Evolutionary conservation across 2,888 invertebrate species (phyloP).

Genomic region (Agrotis puta): DNA sequence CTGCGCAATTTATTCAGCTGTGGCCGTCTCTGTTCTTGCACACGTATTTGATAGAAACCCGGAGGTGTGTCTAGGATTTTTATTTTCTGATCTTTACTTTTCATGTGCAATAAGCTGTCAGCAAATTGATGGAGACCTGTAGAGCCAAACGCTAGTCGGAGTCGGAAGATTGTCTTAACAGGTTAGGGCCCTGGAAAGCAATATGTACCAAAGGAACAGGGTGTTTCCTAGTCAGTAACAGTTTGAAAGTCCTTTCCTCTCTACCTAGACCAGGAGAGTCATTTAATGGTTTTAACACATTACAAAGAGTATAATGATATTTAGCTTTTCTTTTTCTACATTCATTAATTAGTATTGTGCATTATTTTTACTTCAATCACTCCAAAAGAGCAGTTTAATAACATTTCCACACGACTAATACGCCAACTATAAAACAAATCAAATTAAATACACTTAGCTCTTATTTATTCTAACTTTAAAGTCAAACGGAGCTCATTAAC

Average conservation of each 20-base stretch:
- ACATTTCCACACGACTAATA: background rate
- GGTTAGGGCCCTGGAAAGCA: too few relatives aligned
- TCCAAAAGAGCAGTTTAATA: background rate
- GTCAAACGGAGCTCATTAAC: constrained; percentile 5
- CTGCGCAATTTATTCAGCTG: constrained; percentile 33
- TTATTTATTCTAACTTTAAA: background rate
- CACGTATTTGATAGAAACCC: constrained; percentile 6
- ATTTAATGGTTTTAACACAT: too few relatives aligned
- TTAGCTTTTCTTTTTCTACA: too few relatives aligned
- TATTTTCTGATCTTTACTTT: background rate
- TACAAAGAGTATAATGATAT: too few relatives aligned
- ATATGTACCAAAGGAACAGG: too few relatives aligned
- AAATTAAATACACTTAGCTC: constrained; percentile 9
- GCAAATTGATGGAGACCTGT: too few relatives aligned
- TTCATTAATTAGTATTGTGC: background rate
- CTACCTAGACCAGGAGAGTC: too few relatives aligned
- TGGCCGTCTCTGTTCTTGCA: constrained; percentile 30
- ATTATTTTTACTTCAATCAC: background rate
- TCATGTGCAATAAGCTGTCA: too few relatives aligned
- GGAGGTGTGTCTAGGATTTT: background rate
- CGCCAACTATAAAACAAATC: background rate
- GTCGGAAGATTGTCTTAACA: too few relatives aligned
- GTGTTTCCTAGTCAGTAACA: too few relatives aligned
- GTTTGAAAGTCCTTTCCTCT: too few relatives aligned
- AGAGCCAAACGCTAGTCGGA: too few relatives aligned